Percentiles rank a stretch among this genome's conserved stretches.
phyloP scores from a whole-genome alignment of 2,797 vertebrate genomes.

The Chanos chanos region DNA sequence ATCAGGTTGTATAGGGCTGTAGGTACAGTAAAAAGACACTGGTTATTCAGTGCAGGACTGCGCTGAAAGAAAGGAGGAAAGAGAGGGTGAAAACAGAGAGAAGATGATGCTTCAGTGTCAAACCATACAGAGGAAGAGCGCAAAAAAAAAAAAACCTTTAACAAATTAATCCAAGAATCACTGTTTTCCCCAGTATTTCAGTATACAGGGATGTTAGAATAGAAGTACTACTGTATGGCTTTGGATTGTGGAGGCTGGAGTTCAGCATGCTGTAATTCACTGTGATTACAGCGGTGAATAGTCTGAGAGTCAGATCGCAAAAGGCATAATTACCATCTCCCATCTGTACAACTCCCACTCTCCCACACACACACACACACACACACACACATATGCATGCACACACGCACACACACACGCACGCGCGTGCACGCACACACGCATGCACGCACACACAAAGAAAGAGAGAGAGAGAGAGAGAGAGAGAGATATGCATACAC shows the following conservation, averaged over 20 bases:
- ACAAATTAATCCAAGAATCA: too few species aligned
- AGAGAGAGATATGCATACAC: constrained; percentile 15
- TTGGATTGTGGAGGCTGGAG: not conserved
- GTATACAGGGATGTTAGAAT: too few species aligned
- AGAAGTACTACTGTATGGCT: constrained; percentile 1
- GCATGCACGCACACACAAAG: not conserved
- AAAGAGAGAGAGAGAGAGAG: too few species aligned
- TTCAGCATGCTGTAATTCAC: constrained; percentile 51
- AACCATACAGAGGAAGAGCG: too few species aligned
- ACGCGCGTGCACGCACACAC: not conserved
- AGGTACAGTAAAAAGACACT: too few species aligned
- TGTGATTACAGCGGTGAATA: constrained; percentile 53
- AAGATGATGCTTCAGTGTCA: too few species aligned
- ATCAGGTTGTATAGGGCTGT: too few species aligned
- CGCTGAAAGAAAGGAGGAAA: too few species aligned
- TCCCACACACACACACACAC: constrained; percentile 26
- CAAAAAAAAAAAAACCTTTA: too few species aligned
- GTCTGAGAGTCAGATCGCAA: constrained; percentile 48
- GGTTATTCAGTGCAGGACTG: too few species aligned
- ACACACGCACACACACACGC: not conserved
- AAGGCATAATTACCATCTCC: constrained; percentile 46
- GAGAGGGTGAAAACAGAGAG: too few species aligned
- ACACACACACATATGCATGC: constrained; percentile 6
- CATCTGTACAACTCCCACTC: constrained; percentile 22
- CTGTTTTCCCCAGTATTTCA: too few species aligned